Evolutionary conservation across 2,797 vertebrate species (phyloP).

Genomic region (Enteromius paludinosus): DNA sequence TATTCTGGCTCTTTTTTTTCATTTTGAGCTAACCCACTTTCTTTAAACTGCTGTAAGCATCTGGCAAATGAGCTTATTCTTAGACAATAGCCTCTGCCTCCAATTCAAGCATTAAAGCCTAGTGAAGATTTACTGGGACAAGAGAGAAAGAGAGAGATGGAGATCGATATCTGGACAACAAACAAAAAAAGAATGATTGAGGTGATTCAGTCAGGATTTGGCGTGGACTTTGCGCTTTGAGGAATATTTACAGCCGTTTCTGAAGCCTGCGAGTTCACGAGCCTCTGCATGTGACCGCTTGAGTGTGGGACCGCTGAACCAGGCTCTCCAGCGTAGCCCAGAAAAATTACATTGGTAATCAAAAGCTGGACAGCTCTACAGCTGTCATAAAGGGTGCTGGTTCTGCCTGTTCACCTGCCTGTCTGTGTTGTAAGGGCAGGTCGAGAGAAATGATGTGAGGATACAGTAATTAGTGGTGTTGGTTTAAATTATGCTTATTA

Average conservation of each 20-base stretch:
- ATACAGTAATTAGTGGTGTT: neutral
- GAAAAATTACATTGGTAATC: constrained; percentile 30
- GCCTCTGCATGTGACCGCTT: constrained; percentile 6
- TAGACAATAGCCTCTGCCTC: constrained; percentile 36
- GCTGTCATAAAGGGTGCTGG: constrained; percentile 26
- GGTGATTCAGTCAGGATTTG: constrained; percentile 45
- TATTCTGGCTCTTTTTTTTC: constrained; percentile 12
- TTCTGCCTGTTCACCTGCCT: neutral
- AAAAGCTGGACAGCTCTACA: constrained; percentile 36
- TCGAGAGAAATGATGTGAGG: neutral
- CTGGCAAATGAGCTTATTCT: constrained; percentile 41
- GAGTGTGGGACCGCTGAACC: constrained; percentile 13
- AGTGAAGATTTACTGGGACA: constrained; percentile 46
- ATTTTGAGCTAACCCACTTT: constrained; percentile 40
- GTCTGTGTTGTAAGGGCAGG: neutral
- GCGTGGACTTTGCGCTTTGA: constrained; percentile 31
- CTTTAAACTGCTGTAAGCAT: constrained; percentile 42
- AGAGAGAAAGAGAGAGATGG: constrained; percentile 13
- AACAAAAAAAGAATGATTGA: constrained; percentile 53
- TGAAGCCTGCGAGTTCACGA: neutral
- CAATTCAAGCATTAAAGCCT: constrained; percentile 42
- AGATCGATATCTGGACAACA: constrained; percentile 57
- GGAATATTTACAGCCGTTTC: constrained; percentile 36
- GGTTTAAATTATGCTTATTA: neutral
- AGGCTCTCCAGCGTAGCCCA: constrained; percentile 4